Evolutionary conservation across 2,797 vertebrate genomes (phyloP), one percentile per base, ranked within the genome.

Genomic region (Dipus sagitta): DNA sequence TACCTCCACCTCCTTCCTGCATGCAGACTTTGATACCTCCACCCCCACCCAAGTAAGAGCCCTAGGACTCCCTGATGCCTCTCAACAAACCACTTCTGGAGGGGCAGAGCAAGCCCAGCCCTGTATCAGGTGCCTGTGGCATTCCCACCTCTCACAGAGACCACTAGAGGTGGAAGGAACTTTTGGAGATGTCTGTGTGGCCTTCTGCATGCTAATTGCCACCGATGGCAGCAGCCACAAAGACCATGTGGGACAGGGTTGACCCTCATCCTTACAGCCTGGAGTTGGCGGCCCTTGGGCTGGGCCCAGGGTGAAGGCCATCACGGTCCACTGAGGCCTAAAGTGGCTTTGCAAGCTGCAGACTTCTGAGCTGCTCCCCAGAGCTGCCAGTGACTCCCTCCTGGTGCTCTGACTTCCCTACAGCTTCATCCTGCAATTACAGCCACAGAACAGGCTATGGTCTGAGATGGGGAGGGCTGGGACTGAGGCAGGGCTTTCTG

Each of bases 351-450:
- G 34, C 38, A 90, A 90, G 95, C 87, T 1, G 6, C 28, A 21
- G 52, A 30, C 81, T 82, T 24, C 91, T 30, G 90, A 76, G 82
- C 30, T 47, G 72, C 80, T 74, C 3, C 70, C 26, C 85, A 84
- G 93, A 91, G 54, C 74, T 94, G 86, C 70, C 38, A 82, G 89
- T 58, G 80, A 86, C 87, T 88, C 6, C 17, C 67, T 54, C 77
- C 93, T 34, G 81, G 92, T 60, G 13, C 54, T 58, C 54, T 58
- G 54, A 58, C 54, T 11, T 83, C 89, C 71, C 92, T 24, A 88
- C 90, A 95, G 88, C 71, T 42, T 64, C 95, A 85, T 84, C 65
- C 30, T 89, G 92, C 94, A 85, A 93, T 93, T 92, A 79, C 71
- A 94, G 77, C 93, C 93, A 75, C 91, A 77, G 54, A 60, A 11